These are phyloP conservation scores for Prunella himalayana DNA, from an alignment of 2,113 vertebrate species.

Conservation along the genomic window DNA sequence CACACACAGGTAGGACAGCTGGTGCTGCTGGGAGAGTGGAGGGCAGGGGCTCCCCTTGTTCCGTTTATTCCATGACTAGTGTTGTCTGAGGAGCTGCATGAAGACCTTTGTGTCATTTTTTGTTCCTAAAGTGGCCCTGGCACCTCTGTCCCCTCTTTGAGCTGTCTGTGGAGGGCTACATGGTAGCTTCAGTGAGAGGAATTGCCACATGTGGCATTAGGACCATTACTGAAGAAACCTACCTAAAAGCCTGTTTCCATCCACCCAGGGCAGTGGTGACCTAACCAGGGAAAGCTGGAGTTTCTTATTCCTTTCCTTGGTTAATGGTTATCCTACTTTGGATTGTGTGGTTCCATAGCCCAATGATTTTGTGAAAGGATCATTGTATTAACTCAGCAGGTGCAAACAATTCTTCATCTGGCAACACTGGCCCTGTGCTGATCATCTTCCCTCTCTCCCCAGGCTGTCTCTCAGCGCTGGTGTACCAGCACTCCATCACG, in stretches of 20 bases:
- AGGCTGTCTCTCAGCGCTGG: conserved; percentile 95
- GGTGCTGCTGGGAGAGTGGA: neutral
- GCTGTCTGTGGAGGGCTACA: neutral
- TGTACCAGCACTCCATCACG: conserved; percentile 98
- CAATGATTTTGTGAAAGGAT: neutral
- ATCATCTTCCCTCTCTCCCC: neutral
- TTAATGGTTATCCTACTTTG: neutral
- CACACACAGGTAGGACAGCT: neutral
- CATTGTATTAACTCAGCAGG: neutral
- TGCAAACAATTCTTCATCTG: neutral
- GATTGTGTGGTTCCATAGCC: neutral
- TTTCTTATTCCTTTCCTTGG: neutral
- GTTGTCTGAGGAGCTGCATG: fast-evolving
- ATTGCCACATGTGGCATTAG: neutral
- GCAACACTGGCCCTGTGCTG: neutral
- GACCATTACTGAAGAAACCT: neutral
- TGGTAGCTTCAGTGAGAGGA: neutral
- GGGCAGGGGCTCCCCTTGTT: neutral
- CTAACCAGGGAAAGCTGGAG: neutral
- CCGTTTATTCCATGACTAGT: neutral
- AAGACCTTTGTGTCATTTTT: neutral
- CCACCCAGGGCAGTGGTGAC: neutral
- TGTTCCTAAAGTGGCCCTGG: neutral
- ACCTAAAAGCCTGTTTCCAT: neutral
- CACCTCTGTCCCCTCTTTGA: neutral